Evolutionary conservation across 2,888 invertebrate genomes (phyloP).

Genomic region (Criorhina ranunculi): DNA sequence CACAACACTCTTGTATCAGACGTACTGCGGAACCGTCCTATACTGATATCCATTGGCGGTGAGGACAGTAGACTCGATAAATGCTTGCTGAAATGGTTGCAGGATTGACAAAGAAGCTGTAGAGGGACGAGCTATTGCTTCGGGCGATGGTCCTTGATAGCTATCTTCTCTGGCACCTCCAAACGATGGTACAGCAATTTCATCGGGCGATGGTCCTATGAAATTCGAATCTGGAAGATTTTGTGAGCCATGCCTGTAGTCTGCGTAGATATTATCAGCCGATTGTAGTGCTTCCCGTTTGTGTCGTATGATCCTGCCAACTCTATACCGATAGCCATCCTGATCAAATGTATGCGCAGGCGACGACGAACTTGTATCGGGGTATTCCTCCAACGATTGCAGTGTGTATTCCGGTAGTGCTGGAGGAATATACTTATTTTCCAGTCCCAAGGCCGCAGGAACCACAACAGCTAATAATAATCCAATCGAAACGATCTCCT

Average conservation of each 20-base stretch:
- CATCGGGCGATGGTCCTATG: slow-evolving; percentile 45
- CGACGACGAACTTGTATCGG: neutral
- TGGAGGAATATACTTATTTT: slow-evolving; percentile 26
- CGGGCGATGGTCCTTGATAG: slow-evolving; percentile 39
- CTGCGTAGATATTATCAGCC: slow-evolving; percentile 10
- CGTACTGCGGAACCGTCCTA: slow-evolving; percentile 6
- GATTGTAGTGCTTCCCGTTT: slow-evolving; percentile 15
- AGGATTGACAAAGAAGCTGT: neutral
- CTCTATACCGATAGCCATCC: slow-evolving; percentile 25
- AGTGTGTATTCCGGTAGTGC: neutral
- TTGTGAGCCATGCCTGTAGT: neutral
- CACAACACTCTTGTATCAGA: slow-evolving; percentile 11
- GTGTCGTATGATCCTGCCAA: slow-evolving; percentile 12
- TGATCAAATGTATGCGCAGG: slow-evolving; percentile 14
- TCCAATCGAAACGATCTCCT: slow-evolving; percentile 25
- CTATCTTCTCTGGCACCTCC: neutral
- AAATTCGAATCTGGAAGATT: slow-evolving; percentile 26
- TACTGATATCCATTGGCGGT: slow-evolving; percentile 42
- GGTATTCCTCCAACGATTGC: slow-evolving; percentile 31
- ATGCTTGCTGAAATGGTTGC: slow-evolving; percentile 36
- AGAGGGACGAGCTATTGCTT: slow-evolving; percentile 26
- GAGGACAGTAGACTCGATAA: slow-evolving; percentile 34
- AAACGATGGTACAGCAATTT: slow-evolving; percentile 23
- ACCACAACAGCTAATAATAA: slow-evolving; percentile 27
- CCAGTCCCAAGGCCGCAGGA: slow-evolving; percentile 16